Conservation (phyloP, 2,113 vertebrate species). For the Ursus arctos region DNA sequence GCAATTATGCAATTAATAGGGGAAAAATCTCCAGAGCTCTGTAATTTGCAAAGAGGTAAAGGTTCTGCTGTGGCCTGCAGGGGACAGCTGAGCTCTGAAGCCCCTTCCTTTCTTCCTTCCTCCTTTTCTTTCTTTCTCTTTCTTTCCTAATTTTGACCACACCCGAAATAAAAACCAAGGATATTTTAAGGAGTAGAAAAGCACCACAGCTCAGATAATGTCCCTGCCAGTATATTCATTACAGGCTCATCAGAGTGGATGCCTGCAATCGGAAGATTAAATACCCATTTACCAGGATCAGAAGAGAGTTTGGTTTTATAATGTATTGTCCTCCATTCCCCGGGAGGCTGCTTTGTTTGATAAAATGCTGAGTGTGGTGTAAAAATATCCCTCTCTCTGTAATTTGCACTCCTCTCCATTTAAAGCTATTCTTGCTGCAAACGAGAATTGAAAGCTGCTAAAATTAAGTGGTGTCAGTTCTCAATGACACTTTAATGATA, state of each 20-base stretch:
- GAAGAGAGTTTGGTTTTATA: slow-evolving; percentile 91
- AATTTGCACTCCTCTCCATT: slow-evolving; percentile 90
- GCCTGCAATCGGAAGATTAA: slow-evolving; percentile 91
- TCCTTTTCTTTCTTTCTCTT: neutral
- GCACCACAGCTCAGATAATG: slow-evolving; percentile 85
- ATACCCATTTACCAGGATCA: slow-evolving; percentile 92
- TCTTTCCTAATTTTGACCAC: slow-evolving; percentile 78
- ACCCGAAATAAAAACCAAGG: slow-evolving; percentile 84
- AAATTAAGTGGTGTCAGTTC: slow-evolving; percentile 99
- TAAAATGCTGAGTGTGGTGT: slow-evolving; percentile 93
- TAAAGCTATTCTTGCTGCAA: slow-evolving; percentile 90
- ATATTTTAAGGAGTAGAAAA: slow-evolving; percentile 87
- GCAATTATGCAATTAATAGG: slow-evolving; percentile 89
- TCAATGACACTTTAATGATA: slow-evolving; percentile 99
- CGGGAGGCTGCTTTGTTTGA: slow-evolving; percentile 92
- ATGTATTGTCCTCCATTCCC: slow-evolving; percentile 91
- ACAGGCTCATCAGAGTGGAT: slow-evolving; percentile 87
- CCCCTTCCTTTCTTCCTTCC: neutral
- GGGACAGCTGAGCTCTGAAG: slow-evolving; percentile 78
- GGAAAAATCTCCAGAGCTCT: slow-evolving; percentile 82
- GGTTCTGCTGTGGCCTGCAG: slow-evolving; percentile 79
- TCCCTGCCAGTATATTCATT: slow-evolving; percentile 87
- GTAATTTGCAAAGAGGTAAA: slow-evolving; percentile 84
- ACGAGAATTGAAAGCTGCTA: slow-evolving; percentile 96
- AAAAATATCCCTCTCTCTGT: slow-evolving; percentile 92